Evolutionary conservation across 1,140 invertebrate genomes (phyloP), one percentile per base, ranked within the genome.

Genomic region (Lethocerus indicus): DNA sequence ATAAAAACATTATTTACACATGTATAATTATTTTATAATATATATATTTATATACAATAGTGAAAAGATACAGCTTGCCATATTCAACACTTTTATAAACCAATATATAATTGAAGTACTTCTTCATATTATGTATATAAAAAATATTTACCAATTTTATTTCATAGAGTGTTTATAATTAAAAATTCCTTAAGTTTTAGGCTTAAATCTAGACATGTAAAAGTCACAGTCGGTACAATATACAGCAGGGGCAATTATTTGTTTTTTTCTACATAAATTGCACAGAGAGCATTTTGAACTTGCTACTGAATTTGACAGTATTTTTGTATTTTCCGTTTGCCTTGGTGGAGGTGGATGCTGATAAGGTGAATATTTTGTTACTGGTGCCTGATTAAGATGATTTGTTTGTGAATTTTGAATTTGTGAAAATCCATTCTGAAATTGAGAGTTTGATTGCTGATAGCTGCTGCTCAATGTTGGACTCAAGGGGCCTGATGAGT

Each of bases 141-240:
- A 32, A 32, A 16, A 12, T 32, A 32, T 32, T 9, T 32, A 32
- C 9, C 29, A 32, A 32, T 32, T 32, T 32, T 32, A 12, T 32
- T 32, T 9, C 16, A 32, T 16, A 32, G 29, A 12, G 29, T 32
- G n/a, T n/a, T n/a, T n/a, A n/a, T n/a, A n/a, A n/a, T n/a, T n/a
- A 39, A 24, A 23, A 23, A 13, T 16, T 13, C 20, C 9, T 28
- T 29, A 49, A 72, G 50, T 85, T 74, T 63, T 52, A 74, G 18
- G 78, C 57, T 79, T 77, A 60, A 87, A 88, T 57, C 83, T 73
- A 26, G 86, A 86, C 81, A 92, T 83, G 59, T 92, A 92, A 70
- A 83, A 89, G 60, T 89, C 83, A 65, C 87, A 92, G 62, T 90
- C 86, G 14, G 78, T 71, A 65, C 87, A 92, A 61, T 90, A 91